Base-by-base conservation (phyloP, 2,113 vertebrate species). In the Orthonyx spaldingii region DNA sequence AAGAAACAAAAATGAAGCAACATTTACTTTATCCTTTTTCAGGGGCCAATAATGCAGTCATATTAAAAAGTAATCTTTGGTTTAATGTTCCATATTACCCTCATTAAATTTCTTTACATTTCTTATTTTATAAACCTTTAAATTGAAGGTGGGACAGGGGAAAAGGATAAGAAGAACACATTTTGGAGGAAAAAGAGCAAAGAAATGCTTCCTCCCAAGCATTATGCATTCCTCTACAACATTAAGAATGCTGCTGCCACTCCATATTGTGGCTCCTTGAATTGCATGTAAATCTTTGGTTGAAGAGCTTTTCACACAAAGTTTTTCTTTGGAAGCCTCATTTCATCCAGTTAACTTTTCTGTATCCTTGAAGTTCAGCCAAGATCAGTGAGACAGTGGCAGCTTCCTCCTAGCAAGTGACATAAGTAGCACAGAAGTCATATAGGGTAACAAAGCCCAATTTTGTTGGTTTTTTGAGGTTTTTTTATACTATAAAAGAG, bases 281-380 rank as follows among this genome's bases (percentile, higher is more conserved):
- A 71, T 69, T 89, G 91, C 87, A 93, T 91, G 86, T 72, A 91
- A 77, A 74, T 63, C 42, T 90, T 93, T 80, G 53, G 59, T 57
- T 66, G 55, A 81, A 50, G 19, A 70, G 53, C 59, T 90, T 91
- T 93, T 85, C 82, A 80, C 42, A 75, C 22, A 23, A 83, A 66
- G 52, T 35, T 89, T 87, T 95, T 60, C 39, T 89, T 53, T 69
- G 60, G 47, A 90, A 96, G 46, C 70, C 61, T 92, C 55, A 71
- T 92, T 97, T 87, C 12, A 92, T 87, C 69, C 92, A 96, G 65
- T 96, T 97, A 96, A 89, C 57, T 97, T 96, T 87, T 52, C 57
- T 63, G 10, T n/a, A 53, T 72, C 53, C 94, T 93, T 95, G 78
- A 94, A 90, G 63, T 91, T 90, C 50, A 90, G 59, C 65, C 82